Conservation (phyloP, 2,888 invertebrate genomes). For the Geophilus truncorum region DNA sequence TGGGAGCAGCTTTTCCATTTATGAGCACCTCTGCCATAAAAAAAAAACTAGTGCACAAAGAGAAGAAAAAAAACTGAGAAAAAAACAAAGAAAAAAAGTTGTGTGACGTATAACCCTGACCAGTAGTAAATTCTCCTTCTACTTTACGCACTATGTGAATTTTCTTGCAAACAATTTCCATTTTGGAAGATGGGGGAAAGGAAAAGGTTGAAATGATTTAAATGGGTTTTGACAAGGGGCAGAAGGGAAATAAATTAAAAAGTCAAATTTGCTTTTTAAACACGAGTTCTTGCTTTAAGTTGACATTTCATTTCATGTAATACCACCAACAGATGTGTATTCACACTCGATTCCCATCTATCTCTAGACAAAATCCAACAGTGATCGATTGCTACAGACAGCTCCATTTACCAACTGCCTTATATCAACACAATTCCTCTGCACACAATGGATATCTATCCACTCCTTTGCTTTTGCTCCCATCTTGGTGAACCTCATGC, state of each 20-base stretch:
- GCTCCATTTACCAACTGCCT: constrained; percentile 14
- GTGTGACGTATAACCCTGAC: background rate
- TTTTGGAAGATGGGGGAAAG: too few relatives aligned
- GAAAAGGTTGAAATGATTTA: background rate
- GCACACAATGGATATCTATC: background rate
- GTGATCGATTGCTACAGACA: constrained; percentile 12
- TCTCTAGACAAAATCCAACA: background rate
- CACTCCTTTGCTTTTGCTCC: background rate
- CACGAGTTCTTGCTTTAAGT: background rate
- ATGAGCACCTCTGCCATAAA: background rate
- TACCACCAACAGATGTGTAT: constrained; percentile 13
- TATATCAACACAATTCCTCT: background rate
- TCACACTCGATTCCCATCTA: constrained; percentile 9
- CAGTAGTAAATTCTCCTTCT: too few relatives aligned
- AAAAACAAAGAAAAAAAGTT: background rate
- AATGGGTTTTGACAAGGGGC: background rate
- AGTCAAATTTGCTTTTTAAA: background rate
- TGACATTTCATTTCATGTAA: constrained; percentile 22
- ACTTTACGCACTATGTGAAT: too few relatives aligned
- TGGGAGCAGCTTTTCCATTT: constrained; percentile 13
- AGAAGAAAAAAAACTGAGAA: background rate
- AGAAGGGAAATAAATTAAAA: background rate
- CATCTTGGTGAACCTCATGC: background rate
- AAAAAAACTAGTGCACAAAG: background rate
- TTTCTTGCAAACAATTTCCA: too few relatives aligned